Evolutionary conservation across 1,140 invertebrate genomes (phyloP).

Genomic region (Ips typographus): DNA sequence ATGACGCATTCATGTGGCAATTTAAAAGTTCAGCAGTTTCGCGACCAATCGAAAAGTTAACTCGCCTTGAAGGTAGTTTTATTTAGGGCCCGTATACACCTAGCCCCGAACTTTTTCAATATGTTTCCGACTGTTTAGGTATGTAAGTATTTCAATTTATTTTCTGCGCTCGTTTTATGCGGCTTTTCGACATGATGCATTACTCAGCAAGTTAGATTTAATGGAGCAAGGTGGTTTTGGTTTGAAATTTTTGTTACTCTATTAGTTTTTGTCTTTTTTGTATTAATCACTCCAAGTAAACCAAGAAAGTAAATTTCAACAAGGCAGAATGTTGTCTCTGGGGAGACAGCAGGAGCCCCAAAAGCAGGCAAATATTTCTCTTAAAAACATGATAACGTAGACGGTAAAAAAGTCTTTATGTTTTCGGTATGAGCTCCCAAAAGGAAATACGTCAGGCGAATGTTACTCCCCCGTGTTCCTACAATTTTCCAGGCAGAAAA

Average conservation of each 20-base stretch:
- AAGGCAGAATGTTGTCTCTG: no score
- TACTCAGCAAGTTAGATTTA: conserved; percentile 31
- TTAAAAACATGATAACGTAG: no score
- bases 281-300: no score
- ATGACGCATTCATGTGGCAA: not conserved
- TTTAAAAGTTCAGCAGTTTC: not conserved
- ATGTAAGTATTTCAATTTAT: conserved; percentile 37
- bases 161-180: conserved; percentile 25
- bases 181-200: conserved; percentile 30
- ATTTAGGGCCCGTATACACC: conserved; percentile 14
- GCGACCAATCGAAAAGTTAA: conserved; percentile 3
- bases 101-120: conserved; percentile 30
- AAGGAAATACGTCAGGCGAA: no score
- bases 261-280: conserved; percentile 10
- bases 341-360: no score
- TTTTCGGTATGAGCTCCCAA: no score
- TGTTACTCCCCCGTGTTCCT: no score
- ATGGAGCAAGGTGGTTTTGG: conserved; percentile 16
- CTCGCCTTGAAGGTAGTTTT: conserved; percentile 1
- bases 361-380: no score
- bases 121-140: conserved; percentile 34
- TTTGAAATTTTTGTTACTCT: conserved; percentile 14
- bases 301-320: no score
- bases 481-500: no score
- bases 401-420: no score